These are phyloP conservation scores for Sphaeridia pumilis DNA, from an alignment of 2,888 invertebrate genomes.

Conservation along the genomic window DNA sequence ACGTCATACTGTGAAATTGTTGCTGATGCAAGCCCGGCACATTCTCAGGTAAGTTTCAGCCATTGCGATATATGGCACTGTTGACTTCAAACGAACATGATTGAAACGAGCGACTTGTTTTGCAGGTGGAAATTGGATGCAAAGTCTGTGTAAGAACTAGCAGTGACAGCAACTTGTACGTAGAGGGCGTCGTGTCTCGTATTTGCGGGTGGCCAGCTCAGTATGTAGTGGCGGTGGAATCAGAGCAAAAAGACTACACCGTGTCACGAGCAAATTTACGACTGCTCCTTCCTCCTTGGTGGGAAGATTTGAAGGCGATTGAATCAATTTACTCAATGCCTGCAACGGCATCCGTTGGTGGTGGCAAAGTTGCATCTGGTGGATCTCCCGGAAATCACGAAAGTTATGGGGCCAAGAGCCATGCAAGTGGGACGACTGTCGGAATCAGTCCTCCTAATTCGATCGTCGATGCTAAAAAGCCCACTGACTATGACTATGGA, in stretches of 20 bases:
- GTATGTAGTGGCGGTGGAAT: slow-evolving; percentile 48
- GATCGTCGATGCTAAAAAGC: slow-evolving; percentile 43
- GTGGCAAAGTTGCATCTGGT: slow-evolving; percentile 10
- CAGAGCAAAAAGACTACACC: slow-evolving; percentile 43
- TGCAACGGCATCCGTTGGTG: slow-evolving; percentile 17
- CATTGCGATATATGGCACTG: neutral
- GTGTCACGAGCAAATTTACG: slow-evolving; percentile 84
- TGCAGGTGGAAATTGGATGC: slow-evolving; percentile 62
- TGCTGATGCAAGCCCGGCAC: slow-evolving; percentile 73
- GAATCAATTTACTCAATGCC: slow-evolving; percentile 35
- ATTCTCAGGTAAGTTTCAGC: slow-evolving; percentile 27
- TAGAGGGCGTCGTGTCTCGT: slow-evolving; percentile 67
- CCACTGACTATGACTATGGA: slow-evolving; percentile 59
- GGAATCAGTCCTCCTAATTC: slow-evolving; percentile 43
- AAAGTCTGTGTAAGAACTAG: slow-evolving; percentile 56
- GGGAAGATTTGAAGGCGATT: slow-evolving; percentile 70
- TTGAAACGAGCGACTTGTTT: neutral
- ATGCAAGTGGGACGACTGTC: slow-evolving; percentile 34
- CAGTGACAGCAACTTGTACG: slow-evolving; percentile 59
- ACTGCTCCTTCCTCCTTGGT: slow-evolving; percentile 87
- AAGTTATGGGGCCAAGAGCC: slow-evolving; percentile 8
- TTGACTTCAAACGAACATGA: neutral
- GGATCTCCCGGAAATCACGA: slow-evolving; percentile 34
- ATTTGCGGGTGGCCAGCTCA: slow-evolving; percentile 55
- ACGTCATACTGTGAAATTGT: slow-evolving; percentile 60